A percentile compares a stretch with the other conserved stretches of the same genome.
Conservation (phyloP, 2,797 vertebrate genomes). For the Pseudochirops cupreus region DNA sequence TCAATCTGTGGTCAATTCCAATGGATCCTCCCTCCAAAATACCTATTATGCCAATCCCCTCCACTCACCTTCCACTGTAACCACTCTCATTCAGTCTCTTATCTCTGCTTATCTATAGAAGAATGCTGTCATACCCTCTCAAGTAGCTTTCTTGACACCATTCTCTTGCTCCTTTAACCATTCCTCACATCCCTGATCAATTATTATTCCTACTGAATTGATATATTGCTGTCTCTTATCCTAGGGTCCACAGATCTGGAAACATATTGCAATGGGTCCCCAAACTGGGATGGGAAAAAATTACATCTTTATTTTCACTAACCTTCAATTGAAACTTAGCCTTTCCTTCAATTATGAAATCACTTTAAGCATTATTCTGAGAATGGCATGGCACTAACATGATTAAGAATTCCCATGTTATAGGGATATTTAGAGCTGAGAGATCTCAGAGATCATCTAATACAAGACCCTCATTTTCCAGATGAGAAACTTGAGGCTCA, state of each 20-base stretch:
- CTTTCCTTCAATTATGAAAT: neutral
- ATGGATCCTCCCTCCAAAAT: neutral
- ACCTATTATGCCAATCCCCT: neutral
- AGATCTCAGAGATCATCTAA: neutral
- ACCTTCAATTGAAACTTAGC: neutral
- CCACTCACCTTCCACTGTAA: neutral
- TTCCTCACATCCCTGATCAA: neutral
- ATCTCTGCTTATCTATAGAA: neutral
- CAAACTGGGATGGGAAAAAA: neutral
- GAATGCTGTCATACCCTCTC: neutral
- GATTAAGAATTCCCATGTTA: neutral
- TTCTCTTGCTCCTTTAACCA: neutral
- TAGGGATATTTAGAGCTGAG: slow-evolving; percentile 30
- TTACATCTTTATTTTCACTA: neutral
- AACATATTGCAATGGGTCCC: neutral
- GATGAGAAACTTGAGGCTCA: neutral
- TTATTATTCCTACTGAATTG: neutral
- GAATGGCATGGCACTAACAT: neutral
- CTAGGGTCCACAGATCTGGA: no score
- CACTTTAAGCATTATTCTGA: neutral
- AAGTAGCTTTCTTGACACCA: neutral
- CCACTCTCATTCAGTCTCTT: no score
- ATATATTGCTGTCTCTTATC: neutral
- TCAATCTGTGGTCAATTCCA: neutral
- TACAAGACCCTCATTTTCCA: slow-evolving; percentile 6